Percentiles rank a stretch among this genome's conserved stretches.
phyloP scores from a whole-genome alignment of 1,140 invertebrate species.

The Sminthurinus signatus region DNA sequence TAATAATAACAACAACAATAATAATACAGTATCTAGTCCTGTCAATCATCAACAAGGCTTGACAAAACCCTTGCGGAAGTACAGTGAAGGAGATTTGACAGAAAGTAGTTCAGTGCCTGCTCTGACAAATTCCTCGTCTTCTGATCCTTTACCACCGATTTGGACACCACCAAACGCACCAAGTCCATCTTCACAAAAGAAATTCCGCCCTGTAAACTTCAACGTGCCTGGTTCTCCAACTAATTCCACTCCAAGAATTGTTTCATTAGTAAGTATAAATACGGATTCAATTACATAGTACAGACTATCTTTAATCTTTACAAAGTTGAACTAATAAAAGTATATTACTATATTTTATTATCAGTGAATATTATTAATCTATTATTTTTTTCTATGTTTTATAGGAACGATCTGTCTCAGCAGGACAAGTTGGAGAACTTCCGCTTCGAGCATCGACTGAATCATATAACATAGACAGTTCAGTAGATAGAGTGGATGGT shows the following conservation, averaged over 20 bases:
- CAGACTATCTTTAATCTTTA: too few species aligned
- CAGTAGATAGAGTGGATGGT: background rate
- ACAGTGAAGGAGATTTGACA: background rate
- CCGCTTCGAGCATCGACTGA: too few species aligned
- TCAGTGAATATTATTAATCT: background rate
- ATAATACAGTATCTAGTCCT: conserved; percentile 24
- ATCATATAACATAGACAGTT: too few species aligned
- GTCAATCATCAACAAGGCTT: conserved; percentile 7
- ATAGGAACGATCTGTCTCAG: conserved; percentile 9
- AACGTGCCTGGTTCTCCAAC: conserved; percentile 47
- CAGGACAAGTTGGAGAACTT: background rate
- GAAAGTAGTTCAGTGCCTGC: background rate
- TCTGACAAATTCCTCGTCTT: too few species aligned
- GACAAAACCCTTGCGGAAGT: background rate
- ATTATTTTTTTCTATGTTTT: background rate
- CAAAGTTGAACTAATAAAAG: too few species aligned
- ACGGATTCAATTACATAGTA: too few species aligned
- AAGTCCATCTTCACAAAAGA: conserved; percentile 49
- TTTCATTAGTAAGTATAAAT: conserved; percentile 28
- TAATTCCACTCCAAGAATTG: conserved; percentile 22
- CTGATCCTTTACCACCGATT: conserved; percentile 50
- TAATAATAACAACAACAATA: too few species aligned
- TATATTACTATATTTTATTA: conserved; percentile 1
- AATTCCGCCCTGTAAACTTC: conserved; percentile 67
- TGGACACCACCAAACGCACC: conserved; percentile 64